Conservation (phyloP, 2,888 invertebrate species). For the Drosophila monieri region DNA sequence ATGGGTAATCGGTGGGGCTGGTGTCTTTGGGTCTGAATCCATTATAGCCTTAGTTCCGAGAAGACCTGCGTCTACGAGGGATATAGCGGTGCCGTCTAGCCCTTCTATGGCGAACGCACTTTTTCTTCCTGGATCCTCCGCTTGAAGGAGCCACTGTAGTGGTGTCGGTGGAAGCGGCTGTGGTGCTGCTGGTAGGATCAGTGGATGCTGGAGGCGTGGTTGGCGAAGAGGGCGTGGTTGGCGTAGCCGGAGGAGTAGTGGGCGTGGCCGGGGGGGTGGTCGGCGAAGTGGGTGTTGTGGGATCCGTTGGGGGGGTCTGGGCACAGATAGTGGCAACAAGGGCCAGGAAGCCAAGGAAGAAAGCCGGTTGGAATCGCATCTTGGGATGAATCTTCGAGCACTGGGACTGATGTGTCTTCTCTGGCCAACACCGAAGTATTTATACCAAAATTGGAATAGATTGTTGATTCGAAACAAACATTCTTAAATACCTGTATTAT, state of each 20-base stretch:
- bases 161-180: background rate
- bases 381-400: background rate
- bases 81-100: no score
- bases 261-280: no score
- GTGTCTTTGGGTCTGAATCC: no score
- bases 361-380: conserved; percentile 2
- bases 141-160: background rate
- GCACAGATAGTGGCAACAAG: no score
- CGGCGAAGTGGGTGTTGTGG: no score
- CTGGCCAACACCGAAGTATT: background rate
- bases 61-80: no score
- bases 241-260: no score
- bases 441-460: background rate
- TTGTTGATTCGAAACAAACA: background rate
- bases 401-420: conserved; percentile 1
- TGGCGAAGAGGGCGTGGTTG: background rate
- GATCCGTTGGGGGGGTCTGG: no score
- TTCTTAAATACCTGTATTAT: background rate
- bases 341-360: no score
- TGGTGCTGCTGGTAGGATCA: background rate
- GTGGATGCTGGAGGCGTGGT: background rate
- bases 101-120: no score
- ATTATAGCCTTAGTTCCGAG: no score
- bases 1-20: no score
- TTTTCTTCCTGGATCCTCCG: background rate